A percentile compares a stretch with the other conserved stretches of the same genome.
Conservation (phyloP, 1,140 invertebrate species). For the Drosophila grimshawi region DNA sequence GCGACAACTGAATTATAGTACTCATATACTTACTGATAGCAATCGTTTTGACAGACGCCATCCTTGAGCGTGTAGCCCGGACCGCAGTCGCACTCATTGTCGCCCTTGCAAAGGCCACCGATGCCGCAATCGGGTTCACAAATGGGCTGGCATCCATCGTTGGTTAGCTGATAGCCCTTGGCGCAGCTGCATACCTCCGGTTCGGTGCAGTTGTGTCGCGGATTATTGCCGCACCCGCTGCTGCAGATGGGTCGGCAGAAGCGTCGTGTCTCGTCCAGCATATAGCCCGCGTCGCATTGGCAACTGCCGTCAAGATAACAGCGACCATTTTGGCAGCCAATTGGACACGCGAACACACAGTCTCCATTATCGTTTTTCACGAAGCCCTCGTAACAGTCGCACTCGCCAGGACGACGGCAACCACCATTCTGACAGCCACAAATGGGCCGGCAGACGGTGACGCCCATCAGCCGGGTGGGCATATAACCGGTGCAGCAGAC, state of each 20-base stretch:
- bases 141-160: slow-evolving; percentile 67
- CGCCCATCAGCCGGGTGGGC: slow-evolving; percentile 82
- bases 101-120: slow-evolving; percentile 66
- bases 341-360: slow-evolving; percentile 77
- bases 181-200: slow-evolving; percentile 76
- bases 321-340: slow-evolving; percentile 84
- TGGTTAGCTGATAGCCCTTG: slow-evolving; percentile 70
- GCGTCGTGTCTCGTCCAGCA: slow-evolving; percentile 85
- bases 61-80: slow-evolving; percentile 66
- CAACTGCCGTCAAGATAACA: slow-evolving; percentile 86
- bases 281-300: slow-evolving; percentile 88
- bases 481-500: slow-evolving; percentile 87
- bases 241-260: slow-evolving; percentile 85
- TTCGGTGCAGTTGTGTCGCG: slow-evolving; percentile 75
- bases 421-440: slow-evolving; percentile 86
- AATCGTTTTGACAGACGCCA: slow-evolving; percentile 72
- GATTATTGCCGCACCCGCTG: slow-evolving; percentile 74
- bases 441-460: slow-evolving; percentile 85
- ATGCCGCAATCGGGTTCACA: slow-evolving; percentile 80
- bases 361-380: slow-evolving; percentile 84
- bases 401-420: slow-evolving; percentile 86
- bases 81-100: slow-evolving; percentile 70
- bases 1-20: slow-evolving; percentile 1
- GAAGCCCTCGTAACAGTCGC: slow-evolving; percentile 86
- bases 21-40: slow-evolving; percentile 79